Base-by-base conservation (phyloP, 2,888 invertebrate genomes). In the Halictus ligatus region DNA sequence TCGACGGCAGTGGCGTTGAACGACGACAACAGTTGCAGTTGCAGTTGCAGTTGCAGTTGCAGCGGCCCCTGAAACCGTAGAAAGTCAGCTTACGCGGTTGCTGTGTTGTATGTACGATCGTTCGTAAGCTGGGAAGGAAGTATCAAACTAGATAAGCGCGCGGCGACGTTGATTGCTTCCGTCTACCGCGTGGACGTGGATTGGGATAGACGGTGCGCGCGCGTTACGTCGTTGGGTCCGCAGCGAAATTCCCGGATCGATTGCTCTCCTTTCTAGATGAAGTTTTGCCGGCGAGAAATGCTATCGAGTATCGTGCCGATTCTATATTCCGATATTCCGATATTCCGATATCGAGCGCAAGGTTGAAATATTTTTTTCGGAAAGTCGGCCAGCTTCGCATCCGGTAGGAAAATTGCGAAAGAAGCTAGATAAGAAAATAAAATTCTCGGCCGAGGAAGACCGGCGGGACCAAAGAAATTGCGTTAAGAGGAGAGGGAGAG, bases 91-190 rank as follows among this genome's bases (percentile, higher is more conserved):
- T n/a, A 72, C 78, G 67, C 73, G 75, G 46, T 75, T 60, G 78
- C 73, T 81, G 46, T 75, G 46, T 75, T 60, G 78, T 73, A 25
- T 60, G 78, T 73, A 25, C 72, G 81, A 81, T 81, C 43, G 75
- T 50, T n/a, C 58, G 73, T 48, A 78, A 89, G 85, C 87, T 89
- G 91, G 91, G 90, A 90, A 92, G 92, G 92, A 92, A 92, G 92
- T 92, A 76, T 85, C 91, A 92, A 92, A 92, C 92, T 92, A 91
- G 87, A 92, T 92, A 92, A 92, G 89, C 91, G 89, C 90, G 91
- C 84, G 83, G 80, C 79, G 35, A 81, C 82, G 75, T 81, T 90
- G 89, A 89, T 89, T 83, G 79, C 90, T 90, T 90, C 90, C 90
- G 90, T 90, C 81, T 90, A 84, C 35, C 75, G 80, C 4, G 43